These are phyloP conservation scores for Melieria crassipennis DNA, from an alignment of 2,888 invertebrate species.

Conservation along the genomic window DNA sequence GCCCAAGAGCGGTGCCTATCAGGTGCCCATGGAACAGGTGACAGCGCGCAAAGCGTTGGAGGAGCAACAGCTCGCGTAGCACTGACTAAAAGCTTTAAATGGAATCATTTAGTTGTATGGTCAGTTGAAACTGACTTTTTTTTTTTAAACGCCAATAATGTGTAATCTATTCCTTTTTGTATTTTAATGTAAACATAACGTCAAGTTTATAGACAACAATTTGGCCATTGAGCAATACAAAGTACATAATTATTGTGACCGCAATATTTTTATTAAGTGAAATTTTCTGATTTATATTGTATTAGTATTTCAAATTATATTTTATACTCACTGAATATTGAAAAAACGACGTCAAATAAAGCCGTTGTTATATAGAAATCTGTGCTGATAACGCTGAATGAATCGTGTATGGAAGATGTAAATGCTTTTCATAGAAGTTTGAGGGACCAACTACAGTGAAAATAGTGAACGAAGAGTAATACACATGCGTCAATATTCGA, in stretches of 20 bases:
- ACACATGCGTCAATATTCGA: too few relatives aligned
- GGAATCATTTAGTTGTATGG: background rate
- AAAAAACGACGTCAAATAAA: too few relatives aligned
- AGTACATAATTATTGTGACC: background rate
- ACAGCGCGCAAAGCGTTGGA: background rate
- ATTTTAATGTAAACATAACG: background rate
- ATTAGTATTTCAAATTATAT: too few relatives aligned
- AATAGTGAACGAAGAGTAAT: too few relatives aligned
- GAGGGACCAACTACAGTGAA: too few relatives aligned
- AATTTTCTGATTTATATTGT: too few relatives aligned
- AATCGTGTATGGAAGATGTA: too few relatives aligned
- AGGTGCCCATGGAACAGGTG: constrained; percentile 53
- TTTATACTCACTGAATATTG: too few relatives aligned
- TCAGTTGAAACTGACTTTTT: background rate
- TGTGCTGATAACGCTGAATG: too few relatives aligned
- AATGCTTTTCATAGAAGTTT: too few relatives aligned
- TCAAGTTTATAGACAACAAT: constrained; percentile 1
- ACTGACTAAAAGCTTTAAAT: constrained; percentile 1
- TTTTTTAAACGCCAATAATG: background rate
- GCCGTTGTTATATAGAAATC: too few relatives aligned
- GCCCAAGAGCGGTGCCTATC: constrained; percentile 57
- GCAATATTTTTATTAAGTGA: background rate
- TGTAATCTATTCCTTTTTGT: constrained; percentile 1
- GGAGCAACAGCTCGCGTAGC: constrained; percentile 3
- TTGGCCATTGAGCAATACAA: background rate